These are phyloP conservation scores for Cettia cetti DNA, from an alignment of 2,113 vertebrate species.

Conservation along the genomic window DNA sequence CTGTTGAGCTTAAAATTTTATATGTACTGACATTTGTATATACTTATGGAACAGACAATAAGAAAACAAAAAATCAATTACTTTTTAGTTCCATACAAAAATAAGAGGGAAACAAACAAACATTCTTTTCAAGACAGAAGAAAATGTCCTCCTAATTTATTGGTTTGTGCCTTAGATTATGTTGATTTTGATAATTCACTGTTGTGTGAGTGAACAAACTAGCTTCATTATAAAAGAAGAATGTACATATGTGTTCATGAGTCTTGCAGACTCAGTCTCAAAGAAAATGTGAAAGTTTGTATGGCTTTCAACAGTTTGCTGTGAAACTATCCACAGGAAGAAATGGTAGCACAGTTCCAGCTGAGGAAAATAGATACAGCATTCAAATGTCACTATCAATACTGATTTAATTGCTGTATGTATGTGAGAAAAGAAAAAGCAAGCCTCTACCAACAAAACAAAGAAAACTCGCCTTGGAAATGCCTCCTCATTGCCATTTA, in stretches of 20 bases:
- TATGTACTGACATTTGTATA: background rate
- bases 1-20: background rate
- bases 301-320: background rate
- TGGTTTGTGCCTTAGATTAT: background rate
- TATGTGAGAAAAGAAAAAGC: background rate
- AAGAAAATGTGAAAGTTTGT: background rate
- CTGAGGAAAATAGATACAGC: background rate
- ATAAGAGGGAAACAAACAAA: background rate
- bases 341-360: background rate
- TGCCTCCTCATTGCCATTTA: background rate
- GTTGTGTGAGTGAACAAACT: background rate
- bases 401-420: background rate
- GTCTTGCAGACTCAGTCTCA: background rate
- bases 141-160: background rate
- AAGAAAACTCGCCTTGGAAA: background rate
- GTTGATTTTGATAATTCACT: background rate
- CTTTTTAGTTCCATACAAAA: background rate
- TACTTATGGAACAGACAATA: background rate
- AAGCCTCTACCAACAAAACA: background rate
- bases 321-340: background rate
- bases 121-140: rapidly evolving
- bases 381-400: background rate
- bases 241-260: background rate
- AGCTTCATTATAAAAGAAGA: background rate
- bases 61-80: background rate